Conservation (phyloP, 2,113 vertebrate species). For the Limnothrissa miodon region DNA sequence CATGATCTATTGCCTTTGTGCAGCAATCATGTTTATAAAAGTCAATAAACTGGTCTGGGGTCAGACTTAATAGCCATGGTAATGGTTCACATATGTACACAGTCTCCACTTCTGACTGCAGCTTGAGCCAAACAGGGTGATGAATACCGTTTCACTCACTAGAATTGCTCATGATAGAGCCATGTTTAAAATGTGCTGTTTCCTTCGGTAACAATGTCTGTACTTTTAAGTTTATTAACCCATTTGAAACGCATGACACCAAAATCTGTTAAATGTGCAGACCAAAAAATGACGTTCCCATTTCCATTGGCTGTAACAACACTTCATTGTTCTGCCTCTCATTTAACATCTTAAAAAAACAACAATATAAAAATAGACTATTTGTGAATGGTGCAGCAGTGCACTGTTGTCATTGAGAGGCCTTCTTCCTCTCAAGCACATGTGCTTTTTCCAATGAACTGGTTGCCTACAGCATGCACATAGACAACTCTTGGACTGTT, state of each 20-base stretch:
- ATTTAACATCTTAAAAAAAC: neutral
- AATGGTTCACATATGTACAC: slow-evolving; percentile 21
- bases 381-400: neutral
- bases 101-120: slow-evolving; percentile 5
- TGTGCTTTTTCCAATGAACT: neutral
- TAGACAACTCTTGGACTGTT: neutral
- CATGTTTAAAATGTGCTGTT: slow-evolving; percentile 6
- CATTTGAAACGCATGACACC: neutral
- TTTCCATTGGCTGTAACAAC: neutral
- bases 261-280: slow-evolving; percentile 11
- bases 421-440: neutral
- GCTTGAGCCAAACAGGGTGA: neutral
- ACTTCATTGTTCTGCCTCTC: neutral
- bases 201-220: neutral
- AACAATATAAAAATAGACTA: slow-evolving; percentile 2
- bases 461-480: neutral
- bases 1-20: slow-evolving; percentile 26
- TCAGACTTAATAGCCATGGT: slow-evolving; percentile 14
- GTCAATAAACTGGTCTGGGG: slow-evolving; percentile 17
- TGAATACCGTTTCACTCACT: neutral
- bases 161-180: neutral
- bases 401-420: neutral
- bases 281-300: neutral
- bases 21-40: slow-evolving; percentile 22
- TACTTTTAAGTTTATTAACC: neutral